Percentiles rank a stretch among this genome's conserved stretches.
Evolutionary conservation across 1,140 invertebrate genomes (phyloP).

Genomic region (Drosophila obscura): DNA sequence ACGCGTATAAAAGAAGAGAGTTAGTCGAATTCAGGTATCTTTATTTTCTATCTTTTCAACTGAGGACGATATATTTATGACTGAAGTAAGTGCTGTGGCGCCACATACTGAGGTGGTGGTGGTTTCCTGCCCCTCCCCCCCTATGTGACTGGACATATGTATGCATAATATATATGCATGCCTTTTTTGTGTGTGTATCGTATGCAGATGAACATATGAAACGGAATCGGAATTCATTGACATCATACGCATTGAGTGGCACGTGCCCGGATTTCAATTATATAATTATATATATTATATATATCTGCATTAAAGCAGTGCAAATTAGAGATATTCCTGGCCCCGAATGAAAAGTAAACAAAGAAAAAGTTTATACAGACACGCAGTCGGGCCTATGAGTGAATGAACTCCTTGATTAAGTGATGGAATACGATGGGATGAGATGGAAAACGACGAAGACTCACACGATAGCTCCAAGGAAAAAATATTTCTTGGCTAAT

Average conservation of each 20-base stretch:
- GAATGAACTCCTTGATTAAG: conserved; percentile 32
- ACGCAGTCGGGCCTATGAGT: conserved; percentile 25
- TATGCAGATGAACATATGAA: conserved; percentile 19
- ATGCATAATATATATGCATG: conserved; percentile 10
- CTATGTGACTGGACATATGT: conserved; percentile 28
- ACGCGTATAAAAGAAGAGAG: conserved; percentile 9
- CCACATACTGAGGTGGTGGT: conserved; percentile 24
- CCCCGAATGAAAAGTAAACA: conserved; percentile 33
- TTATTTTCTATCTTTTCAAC: conserved; percentile 40
- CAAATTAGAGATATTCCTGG: conserved; percentile 28
- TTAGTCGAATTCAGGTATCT: not conserved
- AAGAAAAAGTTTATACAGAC: conserved; percentile 32
- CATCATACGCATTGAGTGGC: conserved; percentile 47
- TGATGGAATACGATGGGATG: not conserved
- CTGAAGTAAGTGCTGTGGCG: conserved; percentile 10
- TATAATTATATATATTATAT: too few relatives aligned
- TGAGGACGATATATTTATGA: conserved; percentile 63
- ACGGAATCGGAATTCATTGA: conserved; percentile 56
- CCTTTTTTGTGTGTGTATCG: conserved; percentile 29
- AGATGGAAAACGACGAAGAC: conserved; percentile 26
- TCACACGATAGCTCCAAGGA: conserved; percentile 5
- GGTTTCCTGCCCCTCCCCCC: too few relatives aligned
- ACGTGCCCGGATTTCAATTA: conserved; percentile 72
- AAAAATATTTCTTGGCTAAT: conserved; percentile 16
- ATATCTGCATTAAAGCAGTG: conserved; percentile 30